Conservation (phyloP, 1,140 invertebrate species). For the Calliopsis andreniformis region DNA sequence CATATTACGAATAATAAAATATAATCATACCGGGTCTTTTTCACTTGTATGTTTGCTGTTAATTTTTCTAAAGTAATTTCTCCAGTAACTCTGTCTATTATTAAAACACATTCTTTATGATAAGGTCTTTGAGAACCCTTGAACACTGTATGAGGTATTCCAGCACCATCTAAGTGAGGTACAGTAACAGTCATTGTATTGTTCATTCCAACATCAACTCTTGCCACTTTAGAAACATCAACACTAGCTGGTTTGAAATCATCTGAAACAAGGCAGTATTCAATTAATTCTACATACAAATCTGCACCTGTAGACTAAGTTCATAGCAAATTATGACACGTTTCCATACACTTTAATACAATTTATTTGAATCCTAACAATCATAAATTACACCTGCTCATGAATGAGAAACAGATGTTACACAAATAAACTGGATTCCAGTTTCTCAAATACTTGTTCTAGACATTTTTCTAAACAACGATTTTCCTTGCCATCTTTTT, state of each 20-base stretch:
- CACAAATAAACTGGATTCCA: too few species aligned
- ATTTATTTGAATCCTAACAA: too few species aligned
- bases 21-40: slow-evolving; percentile 91
- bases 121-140: slow-evolving; percentile 95
- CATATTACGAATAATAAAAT: not conserved
- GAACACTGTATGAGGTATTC: slow-evolving; percentile 94
- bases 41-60: slow-evolving; percentile 94
- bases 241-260: slow-evolving; percentile 99
- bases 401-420: too few species aligned
- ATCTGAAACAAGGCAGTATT: slow-evolving; percentile 84
- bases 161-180: slow-evolving; percentile 95
- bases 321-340: too few species aligned
- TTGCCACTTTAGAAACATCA: slow-evolving; percentile 94
- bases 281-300: not conserved
- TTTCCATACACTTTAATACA: too few species aligned
- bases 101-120: slow-evolving; percentile 96
- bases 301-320: too few species aligned
- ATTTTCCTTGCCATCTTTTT: too few species aligned
- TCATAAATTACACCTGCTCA: too few species aligned
- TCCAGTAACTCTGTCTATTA: slow-evolving; percentile 94
- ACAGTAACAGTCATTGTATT: slow-evolving; percentile 96
- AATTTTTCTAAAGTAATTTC: slow-evolving; percentile 96
- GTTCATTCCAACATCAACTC: slow-evolving; percentile 92
- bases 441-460: too few species aligned
- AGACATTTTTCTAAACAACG: too few species aligned